Evolutionary conservation across 2,888 invertebrate genomes (phyloP).

Genomic region (Archaeoteleia sp.): DNA sequence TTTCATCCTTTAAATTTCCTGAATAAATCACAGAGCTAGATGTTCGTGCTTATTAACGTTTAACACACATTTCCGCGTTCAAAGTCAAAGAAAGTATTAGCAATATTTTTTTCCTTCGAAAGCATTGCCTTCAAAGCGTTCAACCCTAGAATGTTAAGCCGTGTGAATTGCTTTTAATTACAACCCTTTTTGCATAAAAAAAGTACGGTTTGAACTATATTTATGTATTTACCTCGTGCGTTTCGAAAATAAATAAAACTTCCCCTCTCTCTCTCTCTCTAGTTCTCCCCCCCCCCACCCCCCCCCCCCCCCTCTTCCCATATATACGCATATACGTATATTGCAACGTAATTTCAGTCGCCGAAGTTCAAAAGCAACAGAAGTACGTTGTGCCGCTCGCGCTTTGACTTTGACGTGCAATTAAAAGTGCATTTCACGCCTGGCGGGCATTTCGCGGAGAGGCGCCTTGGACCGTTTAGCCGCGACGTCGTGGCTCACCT

Average conservation of each 20-base stretch:
- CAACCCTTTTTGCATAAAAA: constrained; percentile 10
- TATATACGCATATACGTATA: constrained; percentile 26
- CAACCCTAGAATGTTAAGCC: constrained; percentile 8
- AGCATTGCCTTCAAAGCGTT: not conserved
- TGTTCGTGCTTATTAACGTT: constrained; percentile 5
- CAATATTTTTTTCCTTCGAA: constrained; percentile 1
- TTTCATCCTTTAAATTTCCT: constrained; percentile 11
- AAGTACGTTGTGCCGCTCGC: constrained; percentile 47
- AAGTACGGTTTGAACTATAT: not conserved
- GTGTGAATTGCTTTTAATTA: constrained; percentile 21
- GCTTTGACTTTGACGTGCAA: constrained; percentile 68
- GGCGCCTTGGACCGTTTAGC: constrained; percentile 49
- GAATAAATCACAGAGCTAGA: not conserved
- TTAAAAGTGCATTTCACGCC: constrained; percentile 69
- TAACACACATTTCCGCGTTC: not conserved
- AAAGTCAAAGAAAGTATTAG: constrained; percentile 4
- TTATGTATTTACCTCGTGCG: not conserved
- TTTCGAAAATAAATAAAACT: constrained; percentile 1
- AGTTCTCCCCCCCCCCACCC: constrained; percentile 12
- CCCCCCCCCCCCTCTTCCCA: no score
- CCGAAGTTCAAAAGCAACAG: constrained; percentile 46
- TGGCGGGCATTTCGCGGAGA: constrained; percentile 60
- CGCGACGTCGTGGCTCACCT: constrained; percentile 16
- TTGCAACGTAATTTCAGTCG: constrained; percentile 44
- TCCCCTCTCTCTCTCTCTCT: not conserved